phyloP scores from a whole-genome alignment of 2,888 invertebrate genomes.

The Nomada goodeniana region DNA sequence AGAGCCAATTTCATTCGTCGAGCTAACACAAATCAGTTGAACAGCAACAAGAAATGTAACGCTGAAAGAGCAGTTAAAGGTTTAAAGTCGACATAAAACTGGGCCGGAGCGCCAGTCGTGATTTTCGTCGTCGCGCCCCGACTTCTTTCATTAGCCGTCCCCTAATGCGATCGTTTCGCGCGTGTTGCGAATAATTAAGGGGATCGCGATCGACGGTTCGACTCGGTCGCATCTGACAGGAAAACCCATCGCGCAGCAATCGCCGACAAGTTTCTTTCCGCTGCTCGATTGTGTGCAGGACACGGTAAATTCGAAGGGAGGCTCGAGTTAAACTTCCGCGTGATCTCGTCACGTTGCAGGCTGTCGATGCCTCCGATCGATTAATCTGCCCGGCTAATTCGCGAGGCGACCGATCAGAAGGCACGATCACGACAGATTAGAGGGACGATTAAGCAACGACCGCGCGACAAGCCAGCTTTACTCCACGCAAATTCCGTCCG shows the following conservation, averaged over 20 bases:
- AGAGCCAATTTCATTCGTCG: slow-evolving; percentile 1
- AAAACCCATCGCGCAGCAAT: background rate
- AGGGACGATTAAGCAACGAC: slow-evolving; percentile 62
- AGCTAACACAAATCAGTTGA: background rate
- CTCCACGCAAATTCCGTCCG: slow-evolving; percentile 42
- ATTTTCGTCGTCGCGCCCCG: background rate
- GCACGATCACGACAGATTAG: slow-evolving; percentile 64
- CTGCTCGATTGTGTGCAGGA: background rate
- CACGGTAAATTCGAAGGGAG: background rate
- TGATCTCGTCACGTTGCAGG: slow-evolving; percentile 21
- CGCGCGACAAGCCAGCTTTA: slow-evolving; percentile 59
- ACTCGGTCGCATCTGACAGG: background rate
- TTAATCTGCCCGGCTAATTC: slow-evolving; percentile 66
- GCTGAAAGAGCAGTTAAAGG: slow-evolving; percentile 18
- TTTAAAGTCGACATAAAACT: slow-evolving; percentile 16
- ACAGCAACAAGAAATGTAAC: slow-evolving; percentile 5
- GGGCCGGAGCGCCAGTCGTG: no score
- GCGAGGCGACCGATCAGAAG: slow-evolving; percentile 51
- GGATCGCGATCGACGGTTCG: background rate
- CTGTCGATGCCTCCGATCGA: slow-evolving; percentile 46
- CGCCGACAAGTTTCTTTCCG: background rate
- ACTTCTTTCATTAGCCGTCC: slow-evolving; percentile 10
- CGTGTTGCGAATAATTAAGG: slow-evolving; percentile 8
- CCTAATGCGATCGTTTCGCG: background rate
- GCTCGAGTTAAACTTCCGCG: slow-evolving; percentile 3